Base-by-base conservation (phyloP, 2,888 invertebrate genomes). In the Tupiocoris notatus region DNA sequence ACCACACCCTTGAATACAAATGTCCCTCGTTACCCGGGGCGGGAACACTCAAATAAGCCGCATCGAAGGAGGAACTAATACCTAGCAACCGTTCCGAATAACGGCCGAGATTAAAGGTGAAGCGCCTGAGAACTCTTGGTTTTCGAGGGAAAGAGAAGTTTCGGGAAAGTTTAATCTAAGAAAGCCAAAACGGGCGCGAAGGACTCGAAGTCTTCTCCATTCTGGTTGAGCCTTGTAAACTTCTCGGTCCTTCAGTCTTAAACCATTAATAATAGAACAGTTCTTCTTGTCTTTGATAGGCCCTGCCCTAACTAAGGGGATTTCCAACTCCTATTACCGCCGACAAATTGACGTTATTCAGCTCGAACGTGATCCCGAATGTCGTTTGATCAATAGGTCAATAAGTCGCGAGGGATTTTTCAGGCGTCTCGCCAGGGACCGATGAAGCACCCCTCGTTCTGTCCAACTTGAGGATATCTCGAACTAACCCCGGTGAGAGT, bases 121-220 rank as follows among this genome's bases (percentile, higher is more conserved):
- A 59, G 70, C 25, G 65, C 25, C 39, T 16, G 59, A 70, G 59
- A 24, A 59, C n/a, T n/a, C n/a, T n/a, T n/a, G 24, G 59, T 23
- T 3, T 39, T 39, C 39, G 39, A 3, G 3, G 6, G 59, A 18
- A 59, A 59, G 61, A 54, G 73, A 73, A 73, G 73, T 63, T 73
- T 73, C 39, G 39, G 73, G 73, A 73, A 73, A 73, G 73, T 73
- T 61, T 73, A 73, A 73, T 73, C 73, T 73, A 62, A 39, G 73
- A 62, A 73, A 73, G 24, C 63, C 59, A 58, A 25, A 70, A 58
- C 59, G 70, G 58, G 68, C n/a, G 16, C 1, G 39, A 39, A 20
- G 63, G 21, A n/a, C 23, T 21, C n/a, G 21, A 25, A 39, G 39
- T 18, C 62, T 54, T 62, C 63, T 63, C 63, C 62, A 62, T 63